Conservation (phyloP, 2,797 vertebrate genomes). For the Enteromius mattozi region DNA sequence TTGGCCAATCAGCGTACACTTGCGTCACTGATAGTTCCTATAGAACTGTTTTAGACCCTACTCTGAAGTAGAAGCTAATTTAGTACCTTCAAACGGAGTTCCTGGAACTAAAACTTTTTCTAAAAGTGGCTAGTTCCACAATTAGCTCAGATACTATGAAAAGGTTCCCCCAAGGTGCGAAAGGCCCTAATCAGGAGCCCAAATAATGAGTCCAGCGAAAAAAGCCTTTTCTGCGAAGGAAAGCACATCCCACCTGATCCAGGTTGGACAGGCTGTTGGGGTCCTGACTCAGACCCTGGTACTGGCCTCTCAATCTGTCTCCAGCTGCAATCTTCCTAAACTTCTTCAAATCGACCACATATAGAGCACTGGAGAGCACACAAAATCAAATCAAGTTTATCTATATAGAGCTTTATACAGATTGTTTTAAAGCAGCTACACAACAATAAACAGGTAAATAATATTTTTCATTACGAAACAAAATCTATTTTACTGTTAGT, state of each 20-base stretch:
- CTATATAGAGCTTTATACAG: background rate
- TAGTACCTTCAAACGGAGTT: too few species aligned
- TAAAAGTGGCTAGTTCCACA: too few species aligned
- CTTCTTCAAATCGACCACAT: conserved; percentile 97
- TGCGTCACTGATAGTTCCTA: too few species aligned
- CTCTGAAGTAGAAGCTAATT: too few species aligned
- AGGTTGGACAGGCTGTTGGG: conserved; percentile 98
- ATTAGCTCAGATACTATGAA: too few species aligned
- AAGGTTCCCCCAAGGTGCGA: too few species aligned
- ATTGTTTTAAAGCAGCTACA: background rate
- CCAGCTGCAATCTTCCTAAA: conserved; percentile 98
- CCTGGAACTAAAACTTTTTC: too few species aligned
- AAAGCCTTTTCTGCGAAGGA: background rate
- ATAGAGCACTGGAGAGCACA: conserved; percentile 83
- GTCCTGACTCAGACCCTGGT: conserved; percentile 97
- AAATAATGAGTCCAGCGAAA: background rate
- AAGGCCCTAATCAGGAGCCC: background rate
- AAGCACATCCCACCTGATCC: conserved; percentile 85
- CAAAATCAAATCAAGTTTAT: background rate
- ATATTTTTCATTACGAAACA: background rate
- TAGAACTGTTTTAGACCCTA: too few species aligned
- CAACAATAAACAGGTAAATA: background rate
- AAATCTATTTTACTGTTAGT: background rate
- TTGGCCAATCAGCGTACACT: too few species aligned
- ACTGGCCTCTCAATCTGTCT: conserved; percentile 93